Evolutionary conservation across 2,888 invertebrate species (phyloP).

Genomic region (Parapristionchus giblindavisi): DNA sequence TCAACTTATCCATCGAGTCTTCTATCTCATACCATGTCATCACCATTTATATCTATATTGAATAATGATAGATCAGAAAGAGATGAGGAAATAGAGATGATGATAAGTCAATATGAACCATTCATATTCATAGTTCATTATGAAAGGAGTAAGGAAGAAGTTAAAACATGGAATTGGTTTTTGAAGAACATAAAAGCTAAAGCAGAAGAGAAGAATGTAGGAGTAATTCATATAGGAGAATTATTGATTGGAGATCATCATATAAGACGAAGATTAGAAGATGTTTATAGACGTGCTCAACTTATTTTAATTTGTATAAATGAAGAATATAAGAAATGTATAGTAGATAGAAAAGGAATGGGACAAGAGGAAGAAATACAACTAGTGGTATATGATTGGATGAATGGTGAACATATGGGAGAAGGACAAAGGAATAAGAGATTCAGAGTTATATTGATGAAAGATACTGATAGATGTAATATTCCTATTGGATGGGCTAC

Average conservation of each 20-base stretch:
- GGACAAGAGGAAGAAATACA: neutral
- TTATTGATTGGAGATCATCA: neutral
- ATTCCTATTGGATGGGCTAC: conserved; percentile 15
- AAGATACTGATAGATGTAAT: neutral
- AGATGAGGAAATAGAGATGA: neutral
- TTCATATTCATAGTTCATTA: conserved; percentile 15
- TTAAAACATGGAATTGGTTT: conserved; percentile 5
- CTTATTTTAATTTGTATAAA: neutral
- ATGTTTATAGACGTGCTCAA: neutral
- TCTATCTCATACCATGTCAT: neutral
- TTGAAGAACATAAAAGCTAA: conserved; percentile 29
- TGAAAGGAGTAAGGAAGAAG: neutral
- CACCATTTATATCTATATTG: neutral
- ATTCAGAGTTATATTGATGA: conserved; percentile 22
- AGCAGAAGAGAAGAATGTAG: conserved; percentile 44
- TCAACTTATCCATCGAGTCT: neutral
- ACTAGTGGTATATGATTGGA: conserved; percentile 4
- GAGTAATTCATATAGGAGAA: conserved; percentile 38
- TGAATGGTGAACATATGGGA: neutral
- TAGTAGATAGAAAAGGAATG: neutral
- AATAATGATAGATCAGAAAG: no score
- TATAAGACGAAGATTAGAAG: conserved; percentile 1
- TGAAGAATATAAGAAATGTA: neutral
- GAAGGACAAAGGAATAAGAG: conserved; percentile 16
- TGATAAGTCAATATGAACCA: neutral